Conservation (phyloP, 2,113 vertebrate genomes). For the Catagonus wagneri region DNA sequence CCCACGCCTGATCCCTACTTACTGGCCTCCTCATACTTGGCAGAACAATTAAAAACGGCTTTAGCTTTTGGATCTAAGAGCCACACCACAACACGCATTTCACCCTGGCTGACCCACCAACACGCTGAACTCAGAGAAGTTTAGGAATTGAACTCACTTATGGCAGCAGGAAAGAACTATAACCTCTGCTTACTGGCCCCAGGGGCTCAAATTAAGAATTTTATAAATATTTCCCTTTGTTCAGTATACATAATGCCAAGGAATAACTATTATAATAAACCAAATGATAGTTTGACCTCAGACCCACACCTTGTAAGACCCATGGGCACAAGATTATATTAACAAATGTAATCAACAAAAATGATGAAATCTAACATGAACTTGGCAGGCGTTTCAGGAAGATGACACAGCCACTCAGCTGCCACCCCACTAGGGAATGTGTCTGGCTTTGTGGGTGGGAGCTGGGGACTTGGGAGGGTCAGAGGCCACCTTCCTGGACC, state of each 20-base stretch:
- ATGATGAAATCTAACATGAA: neutral
- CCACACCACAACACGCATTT: neutral
- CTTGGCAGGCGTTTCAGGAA: neutral
- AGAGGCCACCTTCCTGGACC: neutral
- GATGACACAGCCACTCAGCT: neutral
- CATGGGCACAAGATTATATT: neutral
- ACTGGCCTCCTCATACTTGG: neutral
- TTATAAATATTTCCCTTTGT: neutral
- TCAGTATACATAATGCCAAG: neutral
- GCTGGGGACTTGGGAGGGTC: neutral
- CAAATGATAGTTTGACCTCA: neutral
- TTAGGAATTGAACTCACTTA: neutral
- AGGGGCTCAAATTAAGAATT: neutral
- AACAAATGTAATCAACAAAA: conserved; percentile 25
- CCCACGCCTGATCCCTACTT: neutral
- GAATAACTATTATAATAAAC: neutral
- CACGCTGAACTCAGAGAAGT: neutral
- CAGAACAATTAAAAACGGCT: neutral
- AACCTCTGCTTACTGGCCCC: neutral
- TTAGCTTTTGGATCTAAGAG: neutral
- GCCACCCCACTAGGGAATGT: neutral
- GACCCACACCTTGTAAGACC: neutral
- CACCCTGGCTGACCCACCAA: neutral
- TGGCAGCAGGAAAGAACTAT: neutral
- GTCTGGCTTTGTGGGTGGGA: neutral